These are phyloP conservation scores for Bombylius discolor DNA, from an alignment of 2,888 invertebrate species.

Conservation along the genomic window DNA sequence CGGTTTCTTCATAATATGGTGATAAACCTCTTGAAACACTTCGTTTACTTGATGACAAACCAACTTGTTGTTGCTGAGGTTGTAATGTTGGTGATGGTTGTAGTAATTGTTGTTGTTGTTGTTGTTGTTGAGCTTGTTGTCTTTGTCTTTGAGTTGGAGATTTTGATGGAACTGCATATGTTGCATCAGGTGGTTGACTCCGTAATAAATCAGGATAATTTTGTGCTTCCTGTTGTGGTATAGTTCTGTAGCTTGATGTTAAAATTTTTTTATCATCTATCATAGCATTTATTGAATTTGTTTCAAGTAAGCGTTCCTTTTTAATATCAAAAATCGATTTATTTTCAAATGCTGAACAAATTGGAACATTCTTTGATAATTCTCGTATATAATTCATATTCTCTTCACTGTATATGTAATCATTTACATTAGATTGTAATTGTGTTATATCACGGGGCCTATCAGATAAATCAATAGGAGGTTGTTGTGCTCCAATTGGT, in stretches of 20 bases:
- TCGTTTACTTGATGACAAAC: not conserved
- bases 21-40: conserved; percentile 1
- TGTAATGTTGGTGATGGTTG: not conserved
- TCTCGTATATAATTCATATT: conserved; percentile 35
- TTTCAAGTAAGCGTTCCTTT: conserved; percentile 15
- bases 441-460: too few species aligned
- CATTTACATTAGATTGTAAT: conserved; percentile 4
- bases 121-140: not conserved
- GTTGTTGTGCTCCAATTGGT: not conserved
- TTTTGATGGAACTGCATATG: not conserved
- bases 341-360: conserved; percentile 35
- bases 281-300: conserved; percentile 26
- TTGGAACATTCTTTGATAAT: conserved; percentile 34
- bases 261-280: not conserved
- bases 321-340: conserved; percentile 32
- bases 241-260: not conserved
- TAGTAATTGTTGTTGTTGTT: not conserved
- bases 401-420: conserved; percentile 30
- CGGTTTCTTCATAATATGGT: conserved; percentile 19
- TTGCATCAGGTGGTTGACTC: conserved; percentile 5
- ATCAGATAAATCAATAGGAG: not conserved
- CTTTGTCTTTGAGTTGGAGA: not conserved
- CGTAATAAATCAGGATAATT: conserved; percentile 15
- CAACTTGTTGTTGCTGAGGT: not conserved
- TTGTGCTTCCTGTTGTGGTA: not conserved